These are phyloP conservation scores for Linnaemya vulpina DNA, from an alignment of 2,888 invertebrate genomes.

Conservation along the genomic window DNA sequence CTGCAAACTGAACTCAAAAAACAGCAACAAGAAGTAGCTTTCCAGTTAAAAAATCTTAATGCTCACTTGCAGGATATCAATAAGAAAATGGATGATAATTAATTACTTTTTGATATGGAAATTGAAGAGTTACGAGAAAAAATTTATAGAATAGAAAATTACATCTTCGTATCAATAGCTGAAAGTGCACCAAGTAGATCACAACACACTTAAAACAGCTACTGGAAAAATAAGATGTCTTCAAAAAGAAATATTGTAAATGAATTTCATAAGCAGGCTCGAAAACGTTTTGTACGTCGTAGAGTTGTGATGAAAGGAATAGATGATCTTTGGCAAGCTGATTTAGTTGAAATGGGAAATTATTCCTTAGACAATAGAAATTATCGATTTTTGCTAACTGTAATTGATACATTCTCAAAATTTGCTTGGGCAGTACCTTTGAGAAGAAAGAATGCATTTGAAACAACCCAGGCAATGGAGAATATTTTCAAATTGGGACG, in stretches of 20 bases:
- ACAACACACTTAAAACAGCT: neutral
- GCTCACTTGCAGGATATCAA: no score
- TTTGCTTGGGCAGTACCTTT: neutral
- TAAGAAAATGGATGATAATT: no score
- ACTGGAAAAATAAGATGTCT: neutral
- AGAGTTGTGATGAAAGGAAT: slow-evolving; percentile 1
- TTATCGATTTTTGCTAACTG: neutral
- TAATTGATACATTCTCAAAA: neutral
- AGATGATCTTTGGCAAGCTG: neutral
- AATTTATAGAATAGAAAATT: neutral
- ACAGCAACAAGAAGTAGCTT: no score
- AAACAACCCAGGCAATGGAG: neutral
- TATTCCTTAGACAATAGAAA: neutral
- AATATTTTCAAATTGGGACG: neutral
- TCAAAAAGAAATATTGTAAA: neutral
- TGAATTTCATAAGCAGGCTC: neutral
- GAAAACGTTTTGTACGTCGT: neutral
- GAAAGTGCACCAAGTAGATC: neutral
- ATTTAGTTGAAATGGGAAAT: neutral
- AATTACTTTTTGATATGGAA: neutral
- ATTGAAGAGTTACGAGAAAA: neutral
- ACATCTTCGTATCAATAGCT: neutral
- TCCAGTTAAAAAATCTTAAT: no score
- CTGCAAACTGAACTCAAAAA: no score
- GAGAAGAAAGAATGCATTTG: neutral